Evolutionary conservation across 2,797 vertebrate species (phyloP), one percentile per base, ranked within the genome.

Genomic region (Rhinella marina): DNA sequence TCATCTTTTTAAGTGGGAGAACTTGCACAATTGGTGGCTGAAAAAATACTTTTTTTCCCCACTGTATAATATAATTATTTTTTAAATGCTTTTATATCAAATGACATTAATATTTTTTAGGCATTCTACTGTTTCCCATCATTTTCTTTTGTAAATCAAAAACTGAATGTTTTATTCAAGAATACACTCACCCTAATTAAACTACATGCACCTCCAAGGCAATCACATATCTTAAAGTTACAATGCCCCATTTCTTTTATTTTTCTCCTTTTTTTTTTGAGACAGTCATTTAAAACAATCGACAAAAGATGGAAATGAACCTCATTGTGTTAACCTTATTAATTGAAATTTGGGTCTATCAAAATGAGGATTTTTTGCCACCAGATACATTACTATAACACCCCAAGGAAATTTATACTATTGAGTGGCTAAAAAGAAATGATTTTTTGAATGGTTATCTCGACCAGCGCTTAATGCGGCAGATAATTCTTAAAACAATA

Each of bases 401-500:
- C 88, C 88, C 88, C 59, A 89, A 89, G 88, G 88, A 89, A 89
- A 89, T 86, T 89, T 89, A 56, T 25, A 83, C 85, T 80, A 89
- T 89, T 89, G 84, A 89, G 73, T 68, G 72, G 29, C 76, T 82
- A 89, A 86, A 89, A 89, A 81, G 78, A 70, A 86, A 89, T 19
- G 86, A 72, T 81, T 77, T 81, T 80, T 86, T 78, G 84, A 86
- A 89, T 82, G 84, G 88, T 84, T 89, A 89, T 89, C 88, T 83
- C 61, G 11, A 29, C 27, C 59, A 29, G 56, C 25, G 73, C 88
- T 72, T 89, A 86, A 89, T 86, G 85, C 57, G 50, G 73, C 48
- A 89, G 88, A 89, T 89, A 89, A 89, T 86, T 89, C 81, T 25
- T 89, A 89, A 89, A 89, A 89, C 88, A 89, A 89, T 89, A 89